These are phyloP conservation scores for Conopomorpha cramerella DNA, from an alignment of 1,140 invertebrate genomes.

Conservation along the genomic window DNA sequence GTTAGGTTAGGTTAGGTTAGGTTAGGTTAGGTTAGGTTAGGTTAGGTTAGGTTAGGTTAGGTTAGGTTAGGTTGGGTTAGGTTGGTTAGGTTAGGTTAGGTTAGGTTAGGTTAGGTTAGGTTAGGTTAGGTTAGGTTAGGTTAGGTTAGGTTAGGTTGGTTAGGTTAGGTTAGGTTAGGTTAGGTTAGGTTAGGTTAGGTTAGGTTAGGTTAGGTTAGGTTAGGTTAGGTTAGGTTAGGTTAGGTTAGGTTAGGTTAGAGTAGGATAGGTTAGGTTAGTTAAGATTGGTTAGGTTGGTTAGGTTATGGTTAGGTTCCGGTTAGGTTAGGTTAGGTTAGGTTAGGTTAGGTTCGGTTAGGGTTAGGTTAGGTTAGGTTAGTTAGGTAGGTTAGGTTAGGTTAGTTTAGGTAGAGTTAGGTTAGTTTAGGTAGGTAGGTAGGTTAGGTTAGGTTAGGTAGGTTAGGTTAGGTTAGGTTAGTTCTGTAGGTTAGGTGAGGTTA, in stretches of 20 bases:
- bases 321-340: neutral
- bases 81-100: conserved; percentile 1
- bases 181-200: conserved; percentile 3
- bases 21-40: conserved; percentile 10
- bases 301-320: no score
- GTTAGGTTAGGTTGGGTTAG: no score
- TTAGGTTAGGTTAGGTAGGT: no score
- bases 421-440: no score
- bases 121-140: no score
- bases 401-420: conserved; percentile 1
- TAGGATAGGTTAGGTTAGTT: no score
- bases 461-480: neutral
- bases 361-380: neutral
- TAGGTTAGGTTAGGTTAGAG: no score
- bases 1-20: conserved; percentile 10
- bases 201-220: conserved; percentile 3
- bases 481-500: neutral
- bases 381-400: conserved; percentile 2
- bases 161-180: conserved; percentile 3
- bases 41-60: conserved; percentile 9
- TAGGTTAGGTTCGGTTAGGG: no score
- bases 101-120: conserved; percentile 3
- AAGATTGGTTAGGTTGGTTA: neutral
- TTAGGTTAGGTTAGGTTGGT: no score
- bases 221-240: conserved; percentile 2